Conservation (phyloP, 1,140 invertebrate species). For the Procambarus clarkii region DNA sequence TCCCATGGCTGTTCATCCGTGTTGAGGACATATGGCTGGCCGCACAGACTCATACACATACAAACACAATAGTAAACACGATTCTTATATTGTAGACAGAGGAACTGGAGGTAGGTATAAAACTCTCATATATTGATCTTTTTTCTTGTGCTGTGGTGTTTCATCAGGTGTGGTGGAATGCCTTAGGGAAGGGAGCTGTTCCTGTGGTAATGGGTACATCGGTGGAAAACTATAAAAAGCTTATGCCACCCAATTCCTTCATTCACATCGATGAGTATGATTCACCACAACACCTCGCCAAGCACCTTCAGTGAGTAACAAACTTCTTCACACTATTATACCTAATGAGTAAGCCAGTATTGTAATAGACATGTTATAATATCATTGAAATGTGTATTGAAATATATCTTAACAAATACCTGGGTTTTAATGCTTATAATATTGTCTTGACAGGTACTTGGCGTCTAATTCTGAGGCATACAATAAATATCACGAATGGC, state of each 20-base stretch:
- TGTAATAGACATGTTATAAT: no score
- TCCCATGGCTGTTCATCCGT: no score
- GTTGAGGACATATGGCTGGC: no score
- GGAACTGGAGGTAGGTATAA: no score
- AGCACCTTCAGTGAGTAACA: slow-evolving; percentile 72
- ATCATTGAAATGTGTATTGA: no score
- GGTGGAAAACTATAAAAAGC: slow-evolving; percentile 75
- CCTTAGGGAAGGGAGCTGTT: slow-evolving; percentile 75
- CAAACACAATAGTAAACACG: no score
- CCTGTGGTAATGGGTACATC: slow-evolving; percentile 78
- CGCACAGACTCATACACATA: no score
- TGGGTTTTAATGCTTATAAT: neutral
- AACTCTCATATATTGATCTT: neutral
- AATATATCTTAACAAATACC: no score
- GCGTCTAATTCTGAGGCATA: slow-evolving; percentile 55
- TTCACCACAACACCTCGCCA: slow-evolving; percentile 74
- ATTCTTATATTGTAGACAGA: no score
- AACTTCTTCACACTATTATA: no score
- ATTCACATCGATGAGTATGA: slow-evolving; percentile 76
- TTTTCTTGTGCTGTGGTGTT: no score
- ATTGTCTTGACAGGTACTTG: slow-evolving; percentile 4
- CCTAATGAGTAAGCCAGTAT: no score
- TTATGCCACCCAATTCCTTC: slow-evolving; percentile 75
- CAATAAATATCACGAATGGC: slow-evolving; percentile 74
- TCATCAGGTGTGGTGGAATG: slow-evolving; percentile 77